Percentiles rank a stretch among this genome's conserved stretches.
phyloP scores from a whole-genome alignment of 1,140 invertebrate genomes.

The Micrasema longulum region DNA sequence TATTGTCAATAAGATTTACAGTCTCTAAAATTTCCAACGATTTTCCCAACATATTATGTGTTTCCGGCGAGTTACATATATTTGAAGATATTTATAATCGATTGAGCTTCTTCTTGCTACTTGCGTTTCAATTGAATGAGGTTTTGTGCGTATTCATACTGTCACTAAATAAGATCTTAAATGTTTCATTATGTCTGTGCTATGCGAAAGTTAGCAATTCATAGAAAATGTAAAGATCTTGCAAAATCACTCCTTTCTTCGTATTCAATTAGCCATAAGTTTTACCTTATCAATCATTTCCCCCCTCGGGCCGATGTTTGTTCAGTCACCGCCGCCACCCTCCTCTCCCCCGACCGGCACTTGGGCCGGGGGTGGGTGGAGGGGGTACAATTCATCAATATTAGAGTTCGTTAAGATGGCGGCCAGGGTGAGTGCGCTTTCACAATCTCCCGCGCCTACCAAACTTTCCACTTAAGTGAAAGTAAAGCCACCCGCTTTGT shows the following conservation, averaged over 20 bases:
- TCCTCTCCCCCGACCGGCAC: slow-evolving; percentile 18
- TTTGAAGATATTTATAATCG: too few relatives aligned
- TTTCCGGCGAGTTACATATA: too few relatives aligned
- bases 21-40: too few relatives aligned
- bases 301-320: slow-evolving; percentile 40
- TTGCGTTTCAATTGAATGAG: too few relatives aligned
- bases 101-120: too few relatives aligned
- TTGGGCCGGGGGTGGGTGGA: background rate
- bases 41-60: too few relatives aligned
- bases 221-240: slow-evolving; percentile 31
- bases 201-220: too few relatives aligned
- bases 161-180: too few relatives aligned
- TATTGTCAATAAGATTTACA: too few relatives aligned
- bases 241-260: slow-evolving; percentile 40
- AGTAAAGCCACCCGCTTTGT: slow-evolving; percentile 40
- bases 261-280: slow-evolving; percentile 53
- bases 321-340: slow-evolving; percentile 38
- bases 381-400: slow-evolving; percentile 53
- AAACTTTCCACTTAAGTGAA: slow-evolving; percentile 53
- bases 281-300: slow-evolving; percentile 55
- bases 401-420: slow-evolving; percentile 55
- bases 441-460: slow-evolving; percentile 28
- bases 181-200: too few relatives aligned
- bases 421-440: slow-evolving; percentile 32
- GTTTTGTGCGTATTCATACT: too few relatives aligned